These are phyloP conservation scores for Nylanderia fulva DNA, from an alignment of 1,140 invertebrate genomes.

Conservation along the genomic window DNA sequence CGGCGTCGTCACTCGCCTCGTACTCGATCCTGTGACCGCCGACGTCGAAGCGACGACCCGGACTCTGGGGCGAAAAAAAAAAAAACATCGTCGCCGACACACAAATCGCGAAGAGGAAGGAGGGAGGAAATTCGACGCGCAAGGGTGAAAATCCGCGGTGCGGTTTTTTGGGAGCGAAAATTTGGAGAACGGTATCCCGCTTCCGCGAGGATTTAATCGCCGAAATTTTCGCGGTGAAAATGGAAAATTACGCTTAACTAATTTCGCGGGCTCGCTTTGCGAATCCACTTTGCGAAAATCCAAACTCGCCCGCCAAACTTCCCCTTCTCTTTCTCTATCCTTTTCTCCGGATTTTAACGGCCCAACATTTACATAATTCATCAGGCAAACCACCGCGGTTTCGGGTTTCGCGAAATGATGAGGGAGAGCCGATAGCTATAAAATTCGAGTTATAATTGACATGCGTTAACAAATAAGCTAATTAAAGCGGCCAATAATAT, in stretches of 20 bases:
- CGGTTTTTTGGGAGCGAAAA: background rate
- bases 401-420: background rate
- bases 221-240: slow-evolving; percentile 21
- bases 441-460: slow-evolving; percentile 34
- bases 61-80: slow-evolving; percentile 74
- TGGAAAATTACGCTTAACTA: slow-evolving; percentile 47
- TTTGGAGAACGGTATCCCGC: background rate
- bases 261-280: slow-evolving; percentile 30
- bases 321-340: background rate
- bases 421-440: background rate
- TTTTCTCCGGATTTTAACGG: background rate
- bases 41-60: slow-evolving; percentile 80
- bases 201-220: slow-evolving; percentile 1
- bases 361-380: slow-evolving; percentile 41
- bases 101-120: background rate
- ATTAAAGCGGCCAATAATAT: slow-evolving; percentile 16
- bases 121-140: background rate
- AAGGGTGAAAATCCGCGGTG: background rate
- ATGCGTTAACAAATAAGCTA: slow-evolving; percentile 48
- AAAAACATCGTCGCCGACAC: slow-evolving; percentile 10
- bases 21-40: slow-evolving; percentile 83
- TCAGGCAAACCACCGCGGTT: background rate
- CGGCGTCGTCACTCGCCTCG: slow-evolving; percentile 84
- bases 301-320: background rate
- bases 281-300: background rate